phyloP scores from a whole-genome alignment of 2,797 vertebrate species.

The Chloroceryle inda region DNA sequence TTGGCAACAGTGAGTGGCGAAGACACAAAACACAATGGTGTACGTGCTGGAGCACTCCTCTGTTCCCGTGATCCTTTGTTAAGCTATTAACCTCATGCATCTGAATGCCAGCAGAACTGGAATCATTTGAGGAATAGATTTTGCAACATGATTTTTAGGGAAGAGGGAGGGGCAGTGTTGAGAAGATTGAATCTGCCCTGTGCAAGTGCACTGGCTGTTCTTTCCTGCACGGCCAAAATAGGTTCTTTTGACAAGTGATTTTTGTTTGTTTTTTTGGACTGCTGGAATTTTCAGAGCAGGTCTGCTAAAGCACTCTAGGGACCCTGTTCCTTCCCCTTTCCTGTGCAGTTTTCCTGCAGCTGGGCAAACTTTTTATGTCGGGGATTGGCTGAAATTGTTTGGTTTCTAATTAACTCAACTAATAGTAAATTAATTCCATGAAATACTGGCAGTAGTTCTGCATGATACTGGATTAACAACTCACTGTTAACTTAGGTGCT shows the following conservation, averaged over 20 bases:
- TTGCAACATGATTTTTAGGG: not conserved
- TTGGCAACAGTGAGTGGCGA: not conserved
- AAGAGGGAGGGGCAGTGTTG: not conserved
- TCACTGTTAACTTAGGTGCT: not conserved
- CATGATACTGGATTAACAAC: not conserved
- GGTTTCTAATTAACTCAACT: constrained; percentile 10
- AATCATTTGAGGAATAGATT: constrained; percentile 13
- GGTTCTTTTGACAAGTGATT: not conserved
- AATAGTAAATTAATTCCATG: constrained; percentile 10
- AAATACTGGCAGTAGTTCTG: not conserved
- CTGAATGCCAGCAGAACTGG: not conserved
- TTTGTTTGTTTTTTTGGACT: not conserved
- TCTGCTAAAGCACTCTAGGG: not conserved
- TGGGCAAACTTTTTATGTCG: not conserved
- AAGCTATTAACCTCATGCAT: not conserved
- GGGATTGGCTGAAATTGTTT: not conserved
- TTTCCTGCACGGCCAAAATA: not conserved
- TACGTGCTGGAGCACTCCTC: constrained; percentile 3
- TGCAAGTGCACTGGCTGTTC: not conserved
- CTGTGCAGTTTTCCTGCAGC: not conserved
- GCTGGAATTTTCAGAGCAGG: not conserved
- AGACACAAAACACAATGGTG: constrained; percentile 30
- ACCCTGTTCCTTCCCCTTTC: not conserved
- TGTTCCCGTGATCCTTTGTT: constrained; percentile 34
- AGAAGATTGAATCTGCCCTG: not conserved